Evolutionary conservation across 2,888 invertebrate genomes (phyloP).

Genomic region (Nezara viridula): DNA sequence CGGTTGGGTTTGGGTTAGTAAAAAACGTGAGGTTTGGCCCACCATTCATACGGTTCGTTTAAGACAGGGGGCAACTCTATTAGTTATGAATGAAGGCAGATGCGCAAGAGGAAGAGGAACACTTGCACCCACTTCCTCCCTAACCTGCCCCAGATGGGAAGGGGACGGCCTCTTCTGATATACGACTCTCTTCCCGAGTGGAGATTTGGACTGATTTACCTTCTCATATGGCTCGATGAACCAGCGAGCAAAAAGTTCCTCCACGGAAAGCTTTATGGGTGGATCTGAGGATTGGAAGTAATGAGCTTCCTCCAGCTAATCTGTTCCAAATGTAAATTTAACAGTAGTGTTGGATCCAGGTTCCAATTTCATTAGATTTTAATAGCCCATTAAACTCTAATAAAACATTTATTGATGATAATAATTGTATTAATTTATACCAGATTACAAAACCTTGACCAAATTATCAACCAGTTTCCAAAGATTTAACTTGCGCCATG

Average conservation of each 20-base stretch:
- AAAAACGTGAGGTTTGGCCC: conserved; percentile 6
- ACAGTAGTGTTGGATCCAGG: too few species aligned
- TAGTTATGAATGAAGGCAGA: conserved; percentile 47
- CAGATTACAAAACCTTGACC: too few species aligned
- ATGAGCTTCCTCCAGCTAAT: not conserved
- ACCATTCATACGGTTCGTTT: conserved; percentile 47
- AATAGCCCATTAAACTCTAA: too few species aligned
- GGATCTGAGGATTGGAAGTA: not conserved
- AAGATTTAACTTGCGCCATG: too few species aligned
- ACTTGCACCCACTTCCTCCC: conserved; percentile 33
- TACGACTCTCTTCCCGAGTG: conserved; percentile 10
- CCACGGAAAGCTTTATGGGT: not conserved
- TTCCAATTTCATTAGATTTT: too few species aligned
- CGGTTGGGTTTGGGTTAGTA: not conserved
- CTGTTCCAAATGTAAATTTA: not conserved
- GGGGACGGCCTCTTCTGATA: conserved; percentile 14
- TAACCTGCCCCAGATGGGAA: conserved; percentile 34
- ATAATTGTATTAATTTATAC: too few species aligned
- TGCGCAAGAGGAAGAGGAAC: conserved; percentile 41
- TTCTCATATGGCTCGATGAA: conserved; percentile 43
- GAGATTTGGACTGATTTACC: conserved; percentile 32
- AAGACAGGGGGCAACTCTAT: conserved; percentile 41
- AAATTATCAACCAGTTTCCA: too few species aligned
- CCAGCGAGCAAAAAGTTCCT: not conserved
- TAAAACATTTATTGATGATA: too few species aligned